These are phyloP conservation scores for Adela reaumurella DNA, from an alignment of 2,888 invertebrate genomes.

Conservation along the genomic window DNA sequence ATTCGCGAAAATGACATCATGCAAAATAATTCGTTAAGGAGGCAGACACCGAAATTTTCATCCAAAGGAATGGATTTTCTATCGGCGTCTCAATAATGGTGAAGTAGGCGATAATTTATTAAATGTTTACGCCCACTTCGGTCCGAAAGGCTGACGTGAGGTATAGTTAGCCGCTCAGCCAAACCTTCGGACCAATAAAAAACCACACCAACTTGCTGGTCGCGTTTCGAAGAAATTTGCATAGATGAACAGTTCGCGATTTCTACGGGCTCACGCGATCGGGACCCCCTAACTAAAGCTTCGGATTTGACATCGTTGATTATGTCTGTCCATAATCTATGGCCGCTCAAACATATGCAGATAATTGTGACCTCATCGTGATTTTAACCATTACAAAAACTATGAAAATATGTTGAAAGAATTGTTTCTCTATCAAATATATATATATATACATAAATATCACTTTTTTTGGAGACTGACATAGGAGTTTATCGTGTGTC, in stretches of 20 bases:
- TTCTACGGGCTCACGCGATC: slow-evolving; percentile 27
- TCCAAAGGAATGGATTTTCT: too few relatives aligned
- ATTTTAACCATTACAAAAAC: too few relatives aligned
- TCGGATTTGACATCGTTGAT: neutral
- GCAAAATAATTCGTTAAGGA: neutral
- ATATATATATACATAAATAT: too few relatives aligned
- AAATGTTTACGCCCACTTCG: neutral
- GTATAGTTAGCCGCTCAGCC: neutral
- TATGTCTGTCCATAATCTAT: too few relatives aligned
- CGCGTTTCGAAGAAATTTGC: slow-evolving; percentile 47
- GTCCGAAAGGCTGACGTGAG: neutral
- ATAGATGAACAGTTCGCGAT: slow-evolving; percentile 49
- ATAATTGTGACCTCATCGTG: too few relatives aligned
- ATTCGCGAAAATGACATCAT: neutral
- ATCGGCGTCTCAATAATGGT: neutral
- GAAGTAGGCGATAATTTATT: neutral
- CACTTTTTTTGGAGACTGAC: too few relatives aligned
- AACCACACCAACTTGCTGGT: slow-evolving; percentile 36
- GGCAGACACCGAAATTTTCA: too few relatives aligned
- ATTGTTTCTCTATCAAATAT: too few relatives aligned
- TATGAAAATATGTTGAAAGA: too few relatives aligned
- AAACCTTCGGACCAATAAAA: neutral
- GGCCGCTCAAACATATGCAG: too few relatives aligned
- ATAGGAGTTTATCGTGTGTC: too few relatives aligned
- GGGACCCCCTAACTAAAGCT: neutral